phyloP scores from a whole-genome alignment of 2,888 invertebrate genomes.

The Synergus japonicus region DNA sequence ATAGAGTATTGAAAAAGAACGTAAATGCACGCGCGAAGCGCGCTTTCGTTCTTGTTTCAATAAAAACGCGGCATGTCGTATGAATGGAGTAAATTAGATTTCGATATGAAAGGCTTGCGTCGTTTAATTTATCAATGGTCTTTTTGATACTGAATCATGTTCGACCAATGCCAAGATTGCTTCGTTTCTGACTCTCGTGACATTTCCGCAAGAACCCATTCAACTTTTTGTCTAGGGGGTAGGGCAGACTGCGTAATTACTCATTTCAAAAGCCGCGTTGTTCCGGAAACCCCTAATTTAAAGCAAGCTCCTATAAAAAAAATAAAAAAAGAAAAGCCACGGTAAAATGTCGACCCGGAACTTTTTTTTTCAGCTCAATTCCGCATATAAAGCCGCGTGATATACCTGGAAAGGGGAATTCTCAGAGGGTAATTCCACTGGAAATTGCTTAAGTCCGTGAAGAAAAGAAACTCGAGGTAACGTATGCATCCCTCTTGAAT shows the following conservation, averaged over 20 bases:
- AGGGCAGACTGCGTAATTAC: constrained; percentile 18
- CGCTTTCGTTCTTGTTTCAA: no score
- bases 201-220: constrained; percentile 17
- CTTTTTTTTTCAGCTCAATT: constrained; percentile 12
- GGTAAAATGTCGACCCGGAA: constrained; percentile 20
- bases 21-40: no score
- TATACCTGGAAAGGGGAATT: background rate
- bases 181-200: constrained; percentile 16
- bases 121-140: background rate
- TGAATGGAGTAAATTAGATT: constrained; percentile 15
- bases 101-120: background rate
- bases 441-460: background rate
- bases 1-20: no score
- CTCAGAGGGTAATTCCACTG: background rate
- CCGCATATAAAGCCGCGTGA: background rate
- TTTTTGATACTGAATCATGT: background rate
- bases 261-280: constrained; percentile 28
- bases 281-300: constrained; percentile 24
- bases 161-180: constrained; percentile 22
- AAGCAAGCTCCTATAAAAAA: constrained; percentile 13
- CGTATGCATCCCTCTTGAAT: constrained; percentile 3
- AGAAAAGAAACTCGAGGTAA: background rate
- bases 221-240: background rate
- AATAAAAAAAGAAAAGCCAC: background rate
- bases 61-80: background rate